Percentiles rank a stretch among this genome's conserved stretches.
Evolutionary conservation across 2,797 vertebrate species (phyloP).

Genomic region (Rhinogobio ventralis): DNA sequence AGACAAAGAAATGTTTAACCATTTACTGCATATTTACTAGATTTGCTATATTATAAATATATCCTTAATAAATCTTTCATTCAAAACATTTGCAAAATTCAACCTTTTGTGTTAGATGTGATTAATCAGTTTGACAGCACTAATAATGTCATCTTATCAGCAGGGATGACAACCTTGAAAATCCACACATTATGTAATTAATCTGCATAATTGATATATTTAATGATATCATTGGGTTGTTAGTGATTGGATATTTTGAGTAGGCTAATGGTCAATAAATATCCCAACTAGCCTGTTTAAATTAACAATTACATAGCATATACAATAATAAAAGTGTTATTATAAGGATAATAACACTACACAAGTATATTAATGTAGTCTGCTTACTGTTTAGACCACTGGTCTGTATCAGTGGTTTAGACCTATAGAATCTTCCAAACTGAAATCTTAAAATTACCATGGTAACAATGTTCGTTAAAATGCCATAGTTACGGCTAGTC

Average conservation of each 20-base stretch:
- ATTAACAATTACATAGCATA: background rate
- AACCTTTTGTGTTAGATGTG: too few species aligned
- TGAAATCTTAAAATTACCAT: background rate
- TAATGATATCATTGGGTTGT: background rate
- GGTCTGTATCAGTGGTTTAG: too few species aligned
- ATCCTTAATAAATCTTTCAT: too few species aligned
- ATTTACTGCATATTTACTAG: too few species aligned
- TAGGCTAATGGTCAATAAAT: background rate
- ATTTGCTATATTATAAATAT: too few species aligned
- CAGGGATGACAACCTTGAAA: background rate
- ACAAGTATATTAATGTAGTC: background rate
- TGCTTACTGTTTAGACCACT: background rate
- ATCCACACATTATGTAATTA: background rate
- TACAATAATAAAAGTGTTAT: background rate
- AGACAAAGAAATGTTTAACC: too few species aligned
- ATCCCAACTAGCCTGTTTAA: background rate
- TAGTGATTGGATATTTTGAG: background rate
- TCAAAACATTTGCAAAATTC: too few species aligned
- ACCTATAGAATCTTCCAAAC: background rate
- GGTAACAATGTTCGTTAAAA: background rate
- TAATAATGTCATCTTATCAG: background rate
- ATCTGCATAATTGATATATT: background rate
- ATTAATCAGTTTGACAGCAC: too few species aligned
- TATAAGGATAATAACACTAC: background rate
- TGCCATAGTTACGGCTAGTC: background rate